Base-by-base conservation (phyloP, 2,113 vertebrate genomes). In the Paratilapia polleni region DNA sequence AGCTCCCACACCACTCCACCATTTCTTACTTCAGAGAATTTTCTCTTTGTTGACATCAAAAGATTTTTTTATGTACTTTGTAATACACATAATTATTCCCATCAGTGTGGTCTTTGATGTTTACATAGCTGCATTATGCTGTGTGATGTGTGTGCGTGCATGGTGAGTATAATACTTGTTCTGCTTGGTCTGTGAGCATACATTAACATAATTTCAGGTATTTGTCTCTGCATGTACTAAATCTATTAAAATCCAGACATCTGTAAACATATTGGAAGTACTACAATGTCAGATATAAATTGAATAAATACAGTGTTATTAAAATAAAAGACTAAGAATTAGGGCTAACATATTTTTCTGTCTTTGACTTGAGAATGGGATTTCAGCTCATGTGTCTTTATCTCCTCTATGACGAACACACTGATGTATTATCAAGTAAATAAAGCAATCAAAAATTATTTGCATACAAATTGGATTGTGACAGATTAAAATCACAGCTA, bases 1-100 rank as follows among this genome's bases (percentile, higher is more conserved):
- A 83, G 80, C 74, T 73, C 52, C 43, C 22, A 15, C 28, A 73
- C 61, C 64, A 77, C 78, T 75, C 31, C 77, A 54, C 31, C 68
- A 80, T 82, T 82, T 68, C 58, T 26, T 10, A 83, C 81, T 77
- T 86, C 87, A 85, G 80, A 89, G 77, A 34, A 13, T 66, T 83
- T 77, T 83, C 68, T 88, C 83, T 82, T 85, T 90, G 83, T 88
- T 87, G 64, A 84, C 86, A 91, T 93, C 86, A 93, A 89, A 88
- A 84, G 84, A 84, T 85, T 59, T 78, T 57, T 64, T 24, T 49
- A 66, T 86, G 78, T 91, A 75, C 85, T 90, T 92, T 87, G 62
- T 91, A 87, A 88, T 85, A 80, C 86, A 83, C 56, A 81, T 88
- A 90, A 92, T 88, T 91, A 85, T 88, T 70, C 78, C 64, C 86